Base-by-base conservation (phyloP, 2,113 vertebrate genomes). In the Dasypus novemcinctus region DNA sequence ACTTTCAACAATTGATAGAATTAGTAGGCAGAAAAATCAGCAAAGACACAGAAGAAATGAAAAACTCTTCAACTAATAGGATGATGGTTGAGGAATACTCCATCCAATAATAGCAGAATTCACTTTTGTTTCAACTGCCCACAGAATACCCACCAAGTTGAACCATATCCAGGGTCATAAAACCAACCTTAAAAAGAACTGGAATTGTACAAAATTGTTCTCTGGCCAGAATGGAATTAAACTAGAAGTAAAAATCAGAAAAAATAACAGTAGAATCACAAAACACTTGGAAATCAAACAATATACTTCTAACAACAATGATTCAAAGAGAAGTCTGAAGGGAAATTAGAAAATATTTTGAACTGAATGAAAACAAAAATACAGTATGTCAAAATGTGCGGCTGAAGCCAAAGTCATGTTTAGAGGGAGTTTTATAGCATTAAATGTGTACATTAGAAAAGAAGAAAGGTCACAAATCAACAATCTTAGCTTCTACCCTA, bases 361-460 rank as follows among this genome's bases (percentile, higher is more conserved):
- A 80, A 80, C 41, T 93, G 38, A 71, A 54, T 13, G 36, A 87
- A 78, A 90, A 84, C 36, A 18, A 75, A 94, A 84, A 90, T 57
- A 31, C 21, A 87, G 5, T n/a, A 80, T 31, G 41, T 75, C 68
- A 83, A 75, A 63, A 54, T 41, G 43, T 89, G 29, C 49, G 54
- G 21, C 52, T 38, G 52, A 86, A 85, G 46, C 8, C 49, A 79
- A 79, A 80, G 33, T n/a, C 38, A 33, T 75, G 18, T 17, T 82
- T 74, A 23, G 36, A 54, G n/a, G 43, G 46, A 43, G 57, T 36
- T 46, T 13, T 11, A 52, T 57, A 82, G 59, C 38, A 89, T 57
- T 89, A 43, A 43, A 43, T 75, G 29, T 8, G 29, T 83, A 66
- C 12, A 49, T 69, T 21, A 66, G 68, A 49, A 93, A 71, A 66